These are phyloP conservation scores for Verasper variegatus DNA, from an alignment of 2,113 vertebrate species.

Conservation along the genomic window DNA sequence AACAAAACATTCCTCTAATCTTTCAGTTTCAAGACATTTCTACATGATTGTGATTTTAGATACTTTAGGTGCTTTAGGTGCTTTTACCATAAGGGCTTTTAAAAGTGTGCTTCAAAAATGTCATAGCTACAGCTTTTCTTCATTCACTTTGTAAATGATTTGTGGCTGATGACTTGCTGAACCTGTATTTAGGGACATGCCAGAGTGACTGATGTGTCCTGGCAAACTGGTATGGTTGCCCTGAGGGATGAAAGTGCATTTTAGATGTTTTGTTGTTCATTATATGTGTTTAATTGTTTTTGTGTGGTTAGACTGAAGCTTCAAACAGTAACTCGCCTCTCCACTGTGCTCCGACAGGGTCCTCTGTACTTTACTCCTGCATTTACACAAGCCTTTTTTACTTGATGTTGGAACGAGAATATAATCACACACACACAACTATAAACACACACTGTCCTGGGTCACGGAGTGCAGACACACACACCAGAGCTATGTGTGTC, in stretches of 20 bases:
- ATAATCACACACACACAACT: slow-evolving; percentile 17
- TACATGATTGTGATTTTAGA: no score
- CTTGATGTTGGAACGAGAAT: slow-evolving; percentile 10
- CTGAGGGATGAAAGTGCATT: background rate
- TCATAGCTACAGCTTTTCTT: background rate
- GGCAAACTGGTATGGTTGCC: slow-evolving; percentile 4
- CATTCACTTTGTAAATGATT: background rate
- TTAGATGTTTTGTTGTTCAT: slow-evolving; percentile 12
- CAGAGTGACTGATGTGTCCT: slow-evolving; percentile 13
- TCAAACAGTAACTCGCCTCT: slow-evolving; percentile 22
- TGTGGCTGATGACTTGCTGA: slow-evolving; percentile 2
- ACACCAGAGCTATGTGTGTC: slow-evolving; percentile 66
- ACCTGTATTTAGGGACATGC: slow-evolving; percentile 22
- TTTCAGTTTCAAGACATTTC: no score
- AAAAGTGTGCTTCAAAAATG: background rate
- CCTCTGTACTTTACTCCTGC: background rate
- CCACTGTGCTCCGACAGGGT: background rate
- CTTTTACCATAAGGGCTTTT: no score
- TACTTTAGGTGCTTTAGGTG: no score
- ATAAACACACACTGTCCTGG: slow-evolving; percentile 29
- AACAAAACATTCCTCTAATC: no score
- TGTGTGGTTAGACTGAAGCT: background rate
- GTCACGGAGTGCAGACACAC: slow-evolving; percentile 71
- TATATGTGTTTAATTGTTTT: background rate
- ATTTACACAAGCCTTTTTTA: slow-evolving; percentile 1